Evolutionary conservation across 1,140 invertebrate species (phyloP).

Genomic region (Eupristina koningsbergeri): DNA sequence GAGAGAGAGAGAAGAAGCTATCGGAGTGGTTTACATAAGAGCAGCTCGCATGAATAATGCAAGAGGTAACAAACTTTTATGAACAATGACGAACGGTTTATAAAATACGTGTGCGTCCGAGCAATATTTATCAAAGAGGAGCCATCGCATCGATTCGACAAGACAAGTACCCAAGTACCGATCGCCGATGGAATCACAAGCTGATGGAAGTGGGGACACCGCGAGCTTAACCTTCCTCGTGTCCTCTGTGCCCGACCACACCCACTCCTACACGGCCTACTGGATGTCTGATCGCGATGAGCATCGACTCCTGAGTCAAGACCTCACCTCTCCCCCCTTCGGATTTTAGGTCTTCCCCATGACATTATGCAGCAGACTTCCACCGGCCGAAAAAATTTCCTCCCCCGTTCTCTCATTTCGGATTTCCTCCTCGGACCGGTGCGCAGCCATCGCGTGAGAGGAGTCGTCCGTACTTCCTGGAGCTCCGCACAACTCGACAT

Average conservation of each 20-base stretch:
- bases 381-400: too few relatives aligned
- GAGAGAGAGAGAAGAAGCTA: background rate
- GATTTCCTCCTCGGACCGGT: background rate
- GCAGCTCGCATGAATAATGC: background rate
- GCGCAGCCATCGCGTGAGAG: background rate
- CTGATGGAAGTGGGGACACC: background rate
- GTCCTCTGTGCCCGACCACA: constrained; percentile 55
- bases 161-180: background rate
- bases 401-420: constrained; percentile 7
- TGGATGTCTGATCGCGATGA: too few relatives aligned
- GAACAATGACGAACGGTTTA: constrained; percentile 23
- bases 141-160: constrained; percentile 2
- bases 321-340: background rate
- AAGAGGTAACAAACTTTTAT: constrained; percentile 9
- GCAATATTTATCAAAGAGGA: constrained; percentile 9
- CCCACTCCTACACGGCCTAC: constrained; percentile 52
- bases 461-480: background rate
- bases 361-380: too few relatives aligned
- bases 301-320: background rate
- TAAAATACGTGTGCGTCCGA: constrained; percentile 4
- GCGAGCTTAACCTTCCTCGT: constrained; percentile 59
- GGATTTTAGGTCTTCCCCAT: too few relatives aligned
- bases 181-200: constrained; percentile 17
- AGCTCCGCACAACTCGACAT: background rate
- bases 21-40: constrained; percentile 4